phyloP scores from a whole-genome alignment of 2,888 invertebrate species.

The Clepsis dumicolana region DNA sequence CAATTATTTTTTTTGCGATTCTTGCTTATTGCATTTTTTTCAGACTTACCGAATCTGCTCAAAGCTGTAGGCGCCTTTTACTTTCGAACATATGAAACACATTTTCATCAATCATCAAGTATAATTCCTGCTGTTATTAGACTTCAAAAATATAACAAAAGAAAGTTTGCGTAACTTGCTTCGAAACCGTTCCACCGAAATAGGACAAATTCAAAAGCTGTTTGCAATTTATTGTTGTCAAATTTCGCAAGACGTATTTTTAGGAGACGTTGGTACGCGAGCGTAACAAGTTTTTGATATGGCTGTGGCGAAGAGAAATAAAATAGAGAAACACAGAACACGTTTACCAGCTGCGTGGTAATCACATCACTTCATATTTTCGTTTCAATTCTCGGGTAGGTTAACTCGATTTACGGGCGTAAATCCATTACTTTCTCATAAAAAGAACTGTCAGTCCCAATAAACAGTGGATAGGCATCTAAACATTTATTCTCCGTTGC shows the following conservation, averaged over 20 bases:
- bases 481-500: constrained; percentile 37
- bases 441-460: constrained; percentile 41
- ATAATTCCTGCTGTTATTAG: no score
- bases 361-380: constrained; percentile 30
- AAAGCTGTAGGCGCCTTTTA: no score
- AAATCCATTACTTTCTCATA: constrained; percentile 42
- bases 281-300: neutral
- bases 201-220: neutral
- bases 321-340: neutral
- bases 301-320: neutral
- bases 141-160: neutral
- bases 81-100: no score
- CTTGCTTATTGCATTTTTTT: no score
- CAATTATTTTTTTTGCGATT: no score
- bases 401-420: constrained; percentile 19
- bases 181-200: neutral
- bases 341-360: constrained; percentile 1
- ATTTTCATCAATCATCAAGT: no score
- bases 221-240: constrained; percentile 1
- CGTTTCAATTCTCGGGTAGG: constrained; percentile 14
- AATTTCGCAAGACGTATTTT: neutral
- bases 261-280: neutral
- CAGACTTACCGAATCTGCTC: no score
- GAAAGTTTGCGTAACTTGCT: neutral
- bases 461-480: constrained; percentile 40